These are phyloP conservation scores for Colius striatus DNA, from an alignment of 2,113 vertebrate species.

Conservation along the genomic window DNA sequence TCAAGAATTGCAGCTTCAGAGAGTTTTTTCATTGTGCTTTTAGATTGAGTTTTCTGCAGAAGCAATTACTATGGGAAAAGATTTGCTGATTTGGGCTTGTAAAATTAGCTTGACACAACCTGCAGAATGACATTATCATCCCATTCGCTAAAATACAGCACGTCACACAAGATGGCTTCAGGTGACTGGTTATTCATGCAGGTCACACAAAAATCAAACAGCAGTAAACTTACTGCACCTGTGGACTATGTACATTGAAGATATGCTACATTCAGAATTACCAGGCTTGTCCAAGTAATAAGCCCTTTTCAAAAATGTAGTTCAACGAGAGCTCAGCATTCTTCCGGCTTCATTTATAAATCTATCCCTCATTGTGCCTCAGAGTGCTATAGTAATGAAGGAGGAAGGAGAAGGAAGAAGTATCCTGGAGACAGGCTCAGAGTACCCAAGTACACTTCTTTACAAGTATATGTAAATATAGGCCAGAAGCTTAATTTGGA, in stretches of 20 bases:
- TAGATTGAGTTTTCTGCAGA: neutral
- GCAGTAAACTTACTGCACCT: neutral
- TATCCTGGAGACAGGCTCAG: neutral
- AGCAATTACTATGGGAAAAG: neutral
- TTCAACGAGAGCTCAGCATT: neutral
- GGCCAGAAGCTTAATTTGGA: neutral
- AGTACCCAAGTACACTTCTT: neutral
- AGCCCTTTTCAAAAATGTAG: neutral
- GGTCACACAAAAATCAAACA: neutral
- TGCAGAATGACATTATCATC: neutral
- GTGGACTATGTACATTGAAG: neutral
- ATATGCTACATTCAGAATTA: neutral
- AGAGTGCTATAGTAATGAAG: neutral
- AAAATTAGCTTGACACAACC: neutral
- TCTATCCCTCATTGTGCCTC: neutral
- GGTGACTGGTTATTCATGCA: neutral
- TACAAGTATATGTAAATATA: neutral
- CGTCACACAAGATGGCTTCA: neutral
- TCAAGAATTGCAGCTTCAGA: neutral
- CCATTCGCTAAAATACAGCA: neutral
- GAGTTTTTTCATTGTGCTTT: neutral
- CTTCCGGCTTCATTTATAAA: neutral
- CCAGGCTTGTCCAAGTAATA: neutral
- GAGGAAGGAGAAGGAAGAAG: neutral
- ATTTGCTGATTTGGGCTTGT: neutral